Evolutionary conservation across 2,888 invertebrate species (phyloP).

Genomic region (Hirtodrosophila duncani): DNA sequence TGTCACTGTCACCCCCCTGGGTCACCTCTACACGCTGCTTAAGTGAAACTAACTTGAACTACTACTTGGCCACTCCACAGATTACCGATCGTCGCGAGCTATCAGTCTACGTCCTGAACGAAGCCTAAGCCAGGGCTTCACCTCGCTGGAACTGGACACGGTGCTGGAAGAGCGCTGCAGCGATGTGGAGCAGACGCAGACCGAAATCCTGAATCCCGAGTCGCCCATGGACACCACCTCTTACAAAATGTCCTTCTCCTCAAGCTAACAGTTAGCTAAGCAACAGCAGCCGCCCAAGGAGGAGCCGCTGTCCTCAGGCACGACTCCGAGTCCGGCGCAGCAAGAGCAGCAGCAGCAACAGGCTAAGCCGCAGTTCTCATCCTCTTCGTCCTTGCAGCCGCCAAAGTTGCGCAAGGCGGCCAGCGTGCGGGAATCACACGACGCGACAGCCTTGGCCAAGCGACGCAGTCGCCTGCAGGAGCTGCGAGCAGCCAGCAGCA

Average conservation of each 20-base stretch:
- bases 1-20: neutral
- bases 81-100: constrained; percentile 81
- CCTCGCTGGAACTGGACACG: constrained; percentile 88
- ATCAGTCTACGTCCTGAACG: constrained; percentile 83
- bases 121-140: constrained; percentile 86
- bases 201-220: constrained; percentile 77
- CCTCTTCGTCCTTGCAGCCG: constrained; percentile 19
- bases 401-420: constrained; percentile 55
- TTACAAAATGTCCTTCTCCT: constrained; percentile 72
- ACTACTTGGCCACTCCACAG: constrained; percentile 43
- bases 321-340: constrained; percentile 9
- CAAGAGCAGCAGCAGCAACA: constrained; percentile 15
- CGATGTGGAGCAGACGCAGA: constrained; percentile 85
- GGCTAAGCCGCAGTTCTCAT: neutral
- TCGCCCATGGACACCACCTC: constrained; percentile 76
- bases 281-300: constrained; percentile 34
- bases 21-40: neutral
- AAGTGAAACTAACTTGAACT: neutral
- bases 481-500: constrained; percentile 46
- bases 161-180: constrained; percentile 91
- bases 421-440: constrained; percentile 51
- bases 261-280: constrained; percentile 73
- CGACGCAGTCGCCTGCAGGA: constrained; percentile 58
- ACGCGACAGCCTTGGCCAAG: constrained; percentile 50
- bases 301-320: constrained; percentile 13